Evolutionary conservation across 2,888 invertebrate genomes (phyloP).

Genomic region (Gasteruption jaculator): DNA sequence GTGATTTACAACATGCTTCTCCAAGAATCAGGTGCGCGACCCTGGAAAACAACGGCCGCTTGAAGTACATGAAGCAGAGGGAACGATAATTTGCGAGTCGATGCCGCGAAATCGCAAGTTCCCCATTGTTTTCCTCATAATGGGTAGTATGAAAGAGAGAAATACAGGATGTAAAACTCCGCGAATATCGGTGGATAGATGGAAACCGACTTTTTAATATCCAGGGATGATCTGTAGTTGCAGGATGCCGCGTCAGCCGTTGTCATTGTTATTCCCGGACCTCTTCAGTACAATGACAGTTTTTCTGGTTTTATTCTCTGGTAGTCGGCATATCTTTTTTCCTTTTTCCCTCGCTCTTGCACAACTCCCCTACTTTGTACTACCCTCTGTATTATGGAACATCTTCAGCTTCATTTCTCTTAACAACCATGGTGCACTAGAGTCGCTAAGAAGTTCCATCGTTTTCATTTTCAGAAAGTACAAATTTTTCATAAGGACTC

Average conservation of each 20-base stretch:
- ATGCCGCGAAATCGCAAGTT: conserved; percentile 41
- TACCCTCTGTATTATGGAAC: no score
- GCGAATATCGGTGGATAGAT: conserved; percentile 19
- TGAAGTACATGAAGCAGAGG: conserved; percentile 1
- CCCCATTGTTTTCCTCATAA: conserved; percentile 38
- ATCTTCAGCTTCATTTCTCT: no score
- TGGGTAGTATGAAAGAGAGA: conserved; percentile 19
- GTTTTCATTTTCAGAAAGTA: no score
- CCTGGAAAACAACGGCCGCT: no score
- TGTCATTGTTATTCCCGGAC: conserved; percentile 51
- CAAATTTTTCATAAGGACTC: no score
- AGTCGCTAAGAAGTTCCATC: no score
- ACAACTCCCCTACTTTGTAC: no score
- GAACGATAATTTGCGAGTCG: conserved; percentile 27
- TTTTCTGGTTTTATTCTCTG: conserved; percentile 50
- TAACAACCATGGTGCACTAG: no score
- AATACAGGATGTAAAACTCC: conserved; percentile 5
- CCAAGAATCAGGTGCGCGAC: no score
- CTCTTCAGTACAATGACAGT: conserved; percentile 52
- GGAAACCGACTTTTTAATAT: conserved; percentile 51
- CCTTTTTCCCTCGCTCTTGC: conserved; percentile 30
- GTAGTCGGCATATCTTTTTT: conserved; percentile 41
- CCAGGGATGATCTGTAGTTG: conserved; percentile 51
- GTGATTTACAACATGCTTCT: no score
- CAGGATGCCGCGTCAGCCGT: conserved; percentile 49